Evolutionary conservation across 2,113 vertebrate genomes (phyloP), one percentile per base, ranked within the genome.

Genomic region (Formicarius rufipectus): DNA sequence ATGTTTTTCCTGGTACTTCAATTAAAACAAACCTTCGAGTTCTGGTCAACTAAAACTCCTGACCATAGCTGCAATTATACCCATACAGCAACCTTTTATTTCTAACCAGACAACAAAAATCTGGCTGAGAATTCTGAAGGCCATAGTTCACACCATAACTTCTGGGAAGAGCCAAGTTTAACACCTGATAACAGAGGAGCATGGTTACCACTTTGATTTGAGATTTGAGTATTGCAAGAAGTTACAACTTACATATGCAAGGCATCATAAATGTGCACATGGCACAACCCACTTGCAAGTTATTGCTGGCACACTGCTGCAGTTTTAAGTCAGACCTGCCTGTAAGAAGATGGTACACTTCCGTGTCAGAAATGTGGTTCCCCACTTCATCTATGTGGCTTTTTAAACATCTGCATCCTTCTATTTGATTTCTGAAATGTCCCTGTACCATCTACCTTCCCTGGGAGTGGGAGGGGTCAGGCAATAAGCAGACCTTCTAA

Each of bases 131-230:
- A 35, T 68, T n/a, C 39, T 30, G 9, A 63, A 75, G 58, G n/a
- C 7, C 42, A 33, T 52, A 58, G 23, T 18, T 78, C 37, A 42
- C 30, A 37, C 20, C 1, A 0, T 15, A 63, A 78, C 17, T 35
- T 30, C 66, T 45, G 50, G 82, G 35, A 59, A 77, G 42, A 87
- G 12, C 31, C 44, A 23, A 0, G 0, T 10, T 39, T 8, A 55
- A 50, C 20, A 49, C 47, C 15, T 0, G 0, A 1, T 11, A 69
- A 39, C 6, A 81, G 50, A 59, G 25, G 10, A 62, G 44, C 37
- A 64, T 1, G 0, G 24, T 67, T 30, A 44, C 10, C 35, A 10
- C 1, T 10, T 12, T 8, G 20, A 13, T 30, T 76, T 95, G 55
- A 9, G 39, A 50, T 21, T 1, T 37, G n/a, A 53, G 21, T 21